Evolutionary conservation across 2,888 invertebrate species (phyloP).

Genomic region (Hesperia comma): DNA sequence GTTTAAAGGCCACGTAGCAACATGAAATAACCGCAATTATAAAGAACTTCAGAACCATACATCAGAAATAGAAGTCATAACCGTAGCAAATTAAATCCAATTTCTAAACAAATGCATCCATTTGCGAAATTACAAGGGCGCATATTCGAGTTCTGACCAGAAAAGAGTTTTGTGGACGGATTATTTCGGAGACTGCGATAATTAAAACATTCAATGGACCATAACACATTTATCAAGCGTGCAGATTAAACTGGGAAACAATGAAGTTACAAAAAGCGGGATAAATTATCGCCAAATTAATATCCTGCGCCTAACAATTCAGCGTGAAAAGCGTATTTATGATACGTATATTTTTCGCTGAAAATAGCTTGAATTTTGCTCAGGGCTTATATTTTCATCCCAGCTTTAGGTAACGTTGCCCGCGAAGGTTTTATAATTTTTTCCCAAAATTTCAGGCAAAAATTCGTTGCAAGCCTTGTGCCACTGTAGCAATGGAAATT

Average conservation of each 20-base stretch:
- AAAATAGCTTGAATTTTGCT: constrained; percentile 18
- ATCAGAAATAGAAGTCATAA: no score
- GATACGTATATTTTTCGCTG: constrained; percentile 22
- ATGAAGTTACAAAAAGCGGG: constrained; percentile 20
- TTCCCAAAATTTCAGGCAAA: constrained; percentile 4
- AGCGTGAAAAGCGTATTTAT: constrained; percentile 22
- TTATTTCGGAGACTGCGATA: not conserved
- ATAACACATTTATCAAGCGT: constrained; percentile 24
- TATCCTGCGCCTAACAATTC: constrained; percentile 29
- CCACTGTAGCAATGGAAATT: constrained; percentile 9
- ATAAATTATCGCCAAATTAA: constrained; percentile 30
- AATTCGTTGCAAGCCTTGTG: constrained; percentile 3
- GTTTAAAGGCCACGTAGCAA: no score
- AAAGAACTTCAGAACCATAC: no score
- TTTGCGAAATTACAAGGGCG: not conserved
- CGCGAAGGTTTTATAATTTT: constrained; percentile 20
- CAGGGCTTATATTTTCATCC: constrained; percentile 15
- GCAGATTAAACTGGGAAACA: constrained; percentile 29
- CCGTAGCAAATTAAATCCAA: no score
- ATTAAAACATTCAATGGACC: constrained; percentile 22
- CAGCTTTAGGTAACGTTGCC: constrained; percentile 15
- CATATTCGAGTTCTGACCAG: not conserved
- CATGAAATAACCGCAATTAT: not conserved
- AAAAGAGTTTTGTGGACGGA: not conserved
- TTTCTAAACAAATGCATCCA: not conserved